Base-by-base conservation (phyloP, 2,797 vertebrate species). In the Ceyx erithaca region DNA sequence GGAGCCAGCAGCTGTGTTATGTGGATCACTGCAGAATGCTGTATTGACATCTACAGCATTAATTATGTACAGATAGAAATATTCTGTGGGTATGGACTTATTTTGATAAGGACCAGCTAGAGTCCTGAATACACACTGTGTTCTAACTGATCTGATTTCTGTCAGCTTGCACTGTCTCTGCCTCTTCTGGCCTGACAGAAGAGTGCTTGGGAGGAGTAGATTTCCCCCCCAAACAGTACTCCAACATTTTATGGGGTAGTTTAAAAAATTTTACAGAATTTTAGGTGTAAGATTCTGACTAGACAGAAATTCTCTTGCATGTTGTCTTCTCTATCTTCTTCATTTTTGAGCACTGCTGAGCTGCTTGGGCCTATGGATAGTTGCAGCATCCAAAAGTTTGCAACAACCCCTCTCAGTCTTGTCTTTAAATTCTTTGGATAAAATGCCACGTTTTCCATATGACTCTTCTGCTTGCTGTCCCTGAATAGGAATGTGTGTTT, bases 381-480 rank as follows among this genome's bases (percentile, higher is more conserved):
- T 66, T 95, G 93, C 90, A 94, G 90, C 63, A 93, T 84, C 82
- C 57, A 78, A 90, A 96, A 92, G 90, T 91, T 94, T 86, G 68
- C 92, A 95, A 94, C 87, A 87, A 77, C 83, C 97, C 97, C 97
- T 98, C 97, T 98, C 97, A 96, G 76, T 96, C 95, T 96, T 94
- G 80, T 89, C 80, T 96, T 94, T 48, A 89, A 92, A 85, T 57
- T 86, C 25, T 76, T 40, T 87, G 83, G 41, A 68, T 92, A 83
- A 59, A 85, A 68, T 52, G 25, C 19, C 26, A 64, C 41, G 67
- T 89, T 73, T 51, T 51, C n/a, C 55, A 11, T 18, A 30, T 61
- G 45, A 64, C 41, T 77, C 6, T 41, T 52, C 17, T 37, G 43
- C 48, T 41, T 88, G 13, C 51, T 87, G n/a, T 78, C 69, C 72